These are phyloP conservation scores for Monarcha castaneiventris DNA, from an alignment of 2,113 vertebrate species.

Conservation along the genomic window DNA sequence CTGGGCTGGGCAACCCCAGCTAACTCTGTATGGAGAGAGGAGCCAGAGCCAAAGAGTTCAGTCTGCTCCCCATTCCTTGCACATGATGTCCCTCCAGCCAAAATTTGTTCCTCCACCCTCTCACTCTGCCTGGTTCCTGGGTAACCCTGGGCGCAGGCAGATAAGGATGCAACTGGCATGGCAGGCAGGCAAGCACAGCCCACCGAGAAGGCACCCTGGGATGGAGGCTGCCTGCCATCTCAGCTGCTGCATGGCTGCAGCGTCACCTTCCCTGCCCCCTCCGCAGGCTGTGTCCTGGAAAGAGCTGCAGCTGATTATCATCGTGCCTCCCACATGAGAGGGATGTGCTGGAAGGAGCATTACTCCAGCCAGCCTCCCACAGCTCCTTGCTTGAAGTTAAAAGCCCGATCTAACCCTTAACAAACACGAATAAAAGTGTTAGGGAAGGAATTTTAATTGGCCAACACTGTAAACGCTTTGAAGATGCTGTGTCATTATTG, in stretches of 20 bases:
- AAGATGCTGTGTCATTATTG: constrained; percentile 63
- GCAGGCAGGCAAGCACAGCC: neutral
- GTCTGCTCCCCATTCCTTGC: neutral
- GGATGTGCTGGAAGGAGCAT: constrained; percentile 41
- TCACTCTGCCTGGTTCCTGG: neutral
- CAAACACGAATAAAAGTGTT: constrained; percentile 40
- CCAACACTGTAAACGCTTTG: neutral
- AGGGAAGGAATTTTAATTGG: constrained; percentile 61
- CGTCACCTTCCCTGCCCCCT: neutral
- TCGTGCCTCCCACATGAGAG: constrained; percentile 40
- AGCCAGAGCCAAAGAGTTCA: accelerated
- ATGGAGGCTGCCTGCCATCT: neutral
- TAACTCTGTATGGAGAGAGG: neutral
- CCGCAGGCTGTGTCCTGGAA: neutral
- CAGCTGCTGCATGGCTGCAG: neutral
- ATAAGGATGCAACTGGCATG: neutral
- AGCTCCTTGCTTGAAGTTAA: constrained; percentile 23
- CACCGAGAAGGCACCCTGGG: neutral
- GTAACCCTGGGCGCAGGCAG: neutral
- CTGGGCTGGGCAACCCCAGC: neutral
- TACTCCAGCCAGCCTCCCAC: constrained; percentile 52
- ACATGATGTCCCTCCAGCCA: neutral
- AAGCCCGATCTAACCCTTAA: constrained; percentile 45
- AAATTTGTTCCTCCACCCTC: neutral
- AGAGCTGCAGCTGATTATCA: constrained; percentile 11